Evolutionary conservation across 2,888 invertebrate genomes (phyloP), one percentile per base, ranked within the genome.

Genomic region (Onchidella celtica): DNA sequence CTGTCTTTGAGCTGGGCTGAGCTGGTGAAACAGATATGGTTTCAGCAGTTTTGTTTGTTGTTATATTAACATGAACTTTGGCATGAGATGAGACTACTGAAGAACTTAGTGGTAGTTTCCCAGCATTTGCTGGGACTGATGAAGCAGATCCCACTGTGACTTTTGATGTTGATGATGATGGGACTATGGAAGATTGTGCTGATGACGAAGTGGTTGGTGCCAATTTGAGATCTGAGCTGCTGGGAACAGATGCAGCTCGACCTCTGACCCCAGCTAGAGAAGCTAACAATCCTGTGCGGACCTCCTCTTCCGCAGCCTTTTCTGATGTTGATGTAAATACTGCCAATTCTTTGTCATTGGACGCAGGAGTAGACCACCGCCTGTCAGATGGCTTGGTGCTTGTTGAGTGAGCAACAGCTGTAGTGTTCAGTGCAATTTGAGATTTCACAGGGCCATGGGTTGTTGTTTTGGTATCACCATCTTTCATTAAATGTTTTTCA

Each of bases 231-330:
- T 47, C 47, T 14, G 74, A 11, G 34, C 57, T 4, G 9, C 47
- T n/a, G 24, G 72, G 72, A 9, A n/a, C 66, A 14, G 80, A 83
- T 6, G 78, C 29, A 2, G 55, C 0, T 0, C 40, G 24, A 14
- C 24, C 32, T 27, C 79, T 78, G 34, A 81, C 78, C 9, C 34
- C 38, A 38, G 78, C 47, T 34, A 83, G 68, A 9, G 83, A 75
- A 3, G 78, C 55, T 29, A 81, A 40, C n/a, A 83, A 81, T 27
- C 83, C 81, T 29, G 76, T 38, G 2, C 66, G 61, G 27, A 74
- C 74, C 6, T 80, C 36, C 24, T 47, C 77, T 14, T 66, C 77
- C 24, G 40, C 27, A 32, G 68, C 34, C 36, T 61, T 74, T 27
- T 40, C 40, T 1, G 27, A 11, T 21, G 79, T 55, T 3, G 24